Evolutionary conservation across 2,113 vertebrate species (phyloP), one percentile per base, ranked within the genome.

Genomic region (Leuciscus idus): DNA sequence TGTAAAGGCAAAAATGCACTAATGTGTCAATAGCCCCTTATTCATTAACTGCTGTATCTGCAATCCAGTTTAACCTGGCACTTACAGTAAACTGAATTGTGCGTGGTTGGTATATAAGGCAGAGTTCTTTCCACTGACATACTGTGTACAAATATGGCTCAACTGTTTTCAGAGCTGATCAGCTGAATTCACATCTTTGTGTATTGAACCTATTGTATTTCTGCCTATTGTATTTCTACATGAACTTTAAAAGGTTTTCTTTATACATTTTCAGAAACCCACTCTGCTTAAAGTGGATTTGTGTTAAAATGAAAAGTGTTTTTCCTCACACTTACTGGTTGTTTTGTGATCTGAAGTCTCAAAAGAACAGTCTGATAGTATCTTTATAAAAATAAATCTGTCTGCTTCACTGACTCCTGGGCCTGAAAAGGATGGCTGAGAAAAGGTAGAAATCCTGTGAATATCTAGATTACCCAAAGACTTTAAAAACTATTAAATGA

Each of bases 401-500:
- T 52, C 30, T 64, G 33, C 21, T 81, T 57, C 23, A 19, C 12
- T 1, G 72, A 50, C 28, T 72, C 36, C 50, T 28, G 19, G 39
- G 28, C 39, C 23, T 78, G 12, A 66, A 62, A 72, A n/a, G 13
- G 36, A 50, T 10, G 43, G 52, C n/a, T 21, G n/a, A 57, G 62
- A 12, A 30, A 21, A 43, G n/a, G 11, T 43, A n/a, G 50, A 36
- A 48, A 87, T 36, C 30, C 17, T 66, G 52, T 15, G 9, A 74
- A 80, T 61, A 23, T 81, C 52, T 78, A 23, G 8, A 70, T 62
- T 46, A 52, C 17, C 23, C 21, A 82, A 66, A 80, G 79, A 52
- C 39, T 10, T 23, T 59, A 78, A 62, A 12, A 26, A 36, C 11
- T n/a, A 52, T 50, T 17, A 87, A 89, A 84, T 66, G 1, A 30